phyloP scores from a whole-genome alignment of 2,113 vertebrate genomes.

The Heterotilapia buettikoferi region DNA sequence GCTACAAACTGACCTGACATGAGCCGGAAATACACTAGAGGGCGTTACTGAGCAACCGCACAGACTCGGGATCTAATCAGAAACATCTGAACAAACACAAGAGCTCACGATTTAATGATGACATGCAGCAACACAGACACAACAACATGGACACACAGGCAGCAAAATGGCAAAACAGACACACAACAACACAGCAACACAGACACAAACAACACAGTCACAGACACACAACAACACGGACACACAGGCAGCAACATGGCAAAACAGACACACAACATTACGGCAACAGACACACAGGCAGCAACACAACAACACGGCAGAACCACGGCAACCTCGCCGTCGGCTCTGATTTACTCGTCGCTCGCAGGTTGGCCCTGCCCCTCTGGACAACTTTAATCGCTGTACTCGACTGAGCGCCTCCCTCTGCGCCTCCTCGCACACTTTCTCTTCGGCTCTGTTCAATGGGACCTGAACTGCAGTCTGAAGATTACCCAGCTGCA shows the following conservation, averaged over 20 bases:
- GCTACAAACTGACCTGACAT: neutral
- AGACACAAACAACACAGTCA: neutral
- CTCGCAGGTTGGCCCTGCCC: neutral
- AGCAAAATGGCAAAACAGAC: neutral
- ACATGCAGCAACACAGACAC: neutral
- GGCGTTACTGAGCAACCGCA: neutral
- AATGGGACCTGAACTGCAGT: neutral
- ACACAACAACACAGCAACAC: neutral
- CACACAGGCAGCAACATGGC: neutral
- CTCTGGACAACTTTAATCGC: neutral
- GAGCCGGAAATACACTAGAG: neutral
- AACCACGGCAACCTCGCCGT: neutral
- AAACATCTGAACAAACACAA: neutral
- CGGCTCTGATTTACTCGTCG: neutral
- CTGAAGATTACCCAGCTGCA: neutral
- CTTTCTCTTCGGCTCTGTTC: neutral
- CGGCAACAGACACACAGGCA: neutral
- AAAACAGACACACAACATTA: neutral
- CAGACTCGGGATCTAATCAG: neutral
- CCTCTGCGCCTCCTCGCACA: neutral
- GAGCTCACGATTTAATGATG: neutral
- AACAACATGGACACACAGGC: neutral
- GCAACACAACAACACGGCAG: neutral
- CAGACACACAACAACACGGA: neutral
- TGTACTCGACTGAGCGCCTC: neutral